Evolutionary conservation across 2,113 vertebrate species (phyloP).

Genomic region (Osmerus mordax): DNA sequence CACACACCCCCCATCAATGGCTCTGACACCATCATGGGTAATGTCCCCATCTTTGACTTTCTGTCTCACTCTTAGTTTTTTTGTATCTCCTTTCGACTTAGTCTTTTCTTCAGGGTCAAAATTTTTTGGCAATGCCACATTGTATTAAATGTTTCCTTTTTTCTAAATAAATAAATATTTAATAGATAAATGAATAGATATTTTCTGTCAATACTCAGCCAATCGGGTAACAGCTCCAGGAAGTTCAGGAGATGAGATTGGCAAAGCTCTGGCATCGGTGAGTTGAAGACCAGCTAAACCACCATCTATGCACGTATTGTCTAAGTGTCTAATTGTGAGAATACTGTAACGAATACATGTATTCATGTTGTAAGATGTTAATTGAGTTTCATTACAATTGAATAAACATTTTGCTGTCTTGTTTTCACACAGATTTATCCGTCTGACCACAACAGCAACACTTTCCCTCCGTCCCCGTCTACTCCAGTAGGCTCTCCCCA

Average conservation of each 20-base stretch:
- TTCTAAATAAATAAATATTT: too few relatives aligned
- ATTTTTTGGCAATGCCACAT: neutral
- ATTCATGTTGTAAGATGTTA: neutral
- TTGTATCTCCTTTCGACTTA: too few relatives aligned
- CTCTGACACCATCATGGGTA: slow-evolving; percentile 80
- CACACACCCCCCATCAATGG: slow-evolving; percentile 81
- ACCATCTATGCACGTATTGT: neutral
- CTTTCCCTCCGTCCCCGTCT: slow-evolving; percentile 89
- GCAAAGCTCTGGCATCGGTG: slow-evolving; percentile 96
- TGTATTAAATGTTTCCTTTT: neutral
- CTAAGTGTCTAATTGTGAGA: neutral
- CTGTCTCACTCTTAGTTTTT: slow-evolving; percentile 1
- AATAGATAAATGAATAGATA: neutral
- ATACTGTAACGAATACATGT: neutral
- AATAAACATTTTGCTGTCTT: neutral
- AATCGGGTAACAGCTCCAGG: slow-evolving; percentile 79
- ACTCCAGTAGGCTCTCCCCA: slow-evolving; percentile 93
- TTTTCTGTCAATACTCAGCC: slow-evolving; percentile 59
- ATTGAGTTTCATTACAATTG: too few relatives aligned
- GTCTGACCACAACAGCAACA: slow-evolving; percentile 88
- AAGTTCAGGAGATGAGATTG: slow-evolving; percentile 94
- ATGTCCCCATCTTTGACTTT: slow-evolving; percentile 39
- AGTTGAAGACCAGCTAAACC: slow-evolving; percentile 49
- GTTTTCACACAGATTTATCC: slow-evolving; percentile 85
- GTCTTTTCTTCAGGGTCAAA: too few relatives aligned